These are phyloP conservation scores for Catamblyrhynchus diadema DNA, from an alignment of 2,797 vertebrate genomes.

Conservation along the genomic window DNA sequence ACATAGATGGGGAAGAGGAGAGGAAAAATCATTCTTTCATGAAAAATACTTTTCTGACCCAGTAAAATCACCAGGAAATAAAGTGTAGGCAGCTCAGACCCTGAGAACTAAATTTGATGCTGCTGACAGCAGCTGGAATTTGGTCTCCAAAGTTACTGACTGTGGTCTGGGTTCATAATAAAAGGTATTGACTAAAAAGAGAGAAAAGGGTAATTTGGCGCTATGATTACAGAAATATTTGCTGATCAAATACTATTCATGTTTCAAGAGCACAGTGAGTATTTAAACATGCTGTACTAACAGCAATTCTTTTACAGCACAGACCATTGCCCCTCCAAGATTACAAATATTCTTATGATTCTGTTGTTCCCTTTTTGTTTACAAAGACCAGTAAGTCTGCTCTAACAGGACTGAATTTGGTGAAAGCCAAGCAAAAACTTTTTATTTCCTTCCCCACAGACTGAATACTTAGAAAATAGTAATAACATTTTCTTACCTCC, in stretches of 20 bases:
- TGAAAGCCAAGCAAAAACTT: background rate
- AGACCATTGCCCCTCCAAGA: background rate
- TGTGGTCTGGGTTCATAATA: background rate
- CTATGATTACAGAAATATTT: background rate
- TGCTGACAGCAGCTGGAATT: background rate
- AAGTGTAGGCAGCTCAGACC: background rate
- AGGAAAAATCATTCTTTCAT: background rate
- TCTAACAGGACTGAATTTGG: background rate
- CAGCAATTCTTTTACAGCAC: background rate
- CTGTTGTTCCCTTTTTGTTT: background rate
- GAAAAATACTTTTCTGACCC: background rate
- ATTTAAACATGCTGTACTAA: background rate
- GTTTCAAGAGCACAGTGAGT: background rate
- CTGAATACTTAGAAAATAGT: background rate
- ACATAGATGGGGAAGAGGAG: background rate
- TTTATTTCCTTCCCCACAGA: background rate
- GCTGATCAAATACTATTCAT: background rate
- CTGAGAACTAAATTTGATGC: background rate
- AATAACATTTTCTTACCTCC: conserved; percentile 81
- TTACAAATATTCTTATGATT: background rate
- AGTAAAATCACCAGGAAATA: background rate
- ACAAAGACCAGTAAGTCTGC: background rate
- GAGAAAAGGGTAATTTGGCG: background rate
- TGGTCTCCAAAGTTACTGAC: background rate
- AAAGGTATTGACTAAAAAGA: background rate